Conservation (phyloP, 2,888 invertebrate genomes). For the Drosophila imparisetae region DNA sequence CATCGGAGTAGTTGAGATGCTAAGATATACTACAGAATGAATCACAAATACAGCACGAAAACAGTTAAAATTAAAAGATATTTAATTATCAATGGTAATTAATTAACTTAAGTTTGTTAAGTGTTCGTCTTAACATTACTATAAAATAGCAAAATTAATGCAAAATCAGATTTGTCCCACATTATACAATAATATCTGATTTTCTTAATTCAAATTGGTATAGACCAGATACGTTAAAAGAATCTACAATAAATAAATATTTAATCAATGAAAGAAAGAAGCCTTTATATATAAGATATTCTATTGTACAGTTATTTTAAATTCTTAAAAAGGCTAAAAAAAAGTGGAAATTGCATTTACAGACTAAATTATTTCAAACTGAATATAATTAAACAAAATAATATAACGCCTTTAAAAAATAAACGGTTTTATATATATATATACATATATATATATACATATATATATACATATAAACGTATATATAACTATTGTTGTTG, state of each 20-base stretch:
- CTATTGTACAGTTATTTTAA: too few species aligned
- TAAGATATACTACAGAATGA: background rate
- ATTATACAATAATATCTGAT: background rate
- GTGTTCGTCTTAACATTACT: background rate
- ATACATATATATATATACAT: background rate
- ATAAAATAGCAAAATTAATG: background rate
- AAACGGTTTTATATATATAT: fast-evolving
- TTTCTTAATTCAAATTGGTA: background rate
- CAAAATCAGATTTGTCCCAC: background rate
- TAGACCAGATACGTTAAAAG: too few species aligned
- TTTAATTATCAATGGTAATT: background rate
- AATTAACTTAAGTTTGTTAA: background rate
- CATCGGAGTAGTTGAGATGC: background rate
- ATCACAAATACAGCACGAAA: too few species aligned
- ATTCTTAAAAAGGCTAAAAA: too few species aligned
- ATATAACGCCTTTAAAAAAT: background rate
- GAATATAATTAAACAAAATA: background rate
- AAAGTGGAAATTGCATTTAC: background rate
- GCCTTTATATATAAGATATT: too few species aligned
- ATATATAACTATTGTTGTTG: too few species aligned
- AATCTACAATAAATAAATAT: too few species aligned
- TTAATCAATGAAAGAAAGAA: too few species aligned
- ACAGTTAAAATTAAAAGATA: background rate
- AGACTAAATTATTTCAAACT: background rate
- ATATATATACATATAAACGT: background rate